Conservation (phyloP, 2,888 invertebrate genomes). For the Ypsolopha sequella region DNA sequence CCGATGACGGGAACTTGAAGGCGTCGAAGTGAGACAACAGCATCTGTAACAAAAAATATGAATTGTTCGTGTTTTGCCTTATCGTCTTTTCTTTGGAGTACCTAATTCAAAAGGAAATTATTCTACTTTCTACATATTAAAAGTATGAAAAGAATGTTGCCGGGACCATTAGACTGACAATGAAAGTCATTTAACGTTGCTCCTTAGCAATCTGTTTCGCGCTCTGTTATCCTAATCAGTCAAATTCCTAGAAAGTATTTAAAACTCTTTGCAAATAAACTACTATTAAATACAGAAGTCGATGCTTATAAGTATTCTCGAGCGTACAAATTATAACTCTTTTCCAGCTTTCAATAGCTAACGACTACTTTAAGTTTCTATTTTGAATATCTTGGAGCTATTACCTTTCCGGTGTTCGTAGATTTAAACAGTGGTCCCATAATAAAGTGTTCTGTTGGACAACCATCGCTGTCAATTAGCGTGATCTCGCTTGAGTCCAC, state of each 20-base stretch:
- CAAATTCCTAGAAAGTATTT: neutral
- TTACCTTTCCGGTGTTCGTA: conserved; percentile 81
- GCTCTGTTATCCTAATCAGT: too few species aligned
- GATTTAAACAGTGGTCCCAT: conserved; percentile 94
- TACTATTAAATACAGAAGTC: neutral
- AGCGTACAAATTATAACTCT: neutral
- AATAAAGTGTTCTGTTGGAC: conserved; percentile 94
- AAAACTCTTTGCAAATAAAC: neutral
- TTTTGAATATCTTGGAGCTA: conserved; percentile 16
- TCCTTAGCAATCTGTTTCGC: too few species aligned
- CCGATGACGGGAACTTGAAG: conserved; percentile 96
- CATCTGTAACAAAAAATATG: conserved; percentile 67
- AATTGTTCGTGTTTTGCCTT: neutral
- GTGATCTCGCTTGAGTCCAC: conserved; percentile 93
- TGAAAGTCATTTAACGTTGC: too few species aligned
- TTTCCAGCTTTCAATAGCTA: conserved; percentile 1
- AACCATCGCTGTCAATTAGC: conserved; percentile 91
- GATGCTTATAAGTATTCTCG: neutral
- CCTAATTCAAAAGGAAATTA: too few species aligned
- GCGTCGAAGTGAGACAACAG: conserved; percentile 93
- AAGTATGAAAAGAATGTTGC: too few species aligned
- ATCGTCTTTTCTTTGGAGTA: conserved; percentile 3
- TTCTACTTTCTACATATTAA: too few species aligned
- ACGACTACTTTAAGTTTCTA: neutral
- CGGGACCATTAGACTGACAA: too few species aligned